Evolutionary conservation across 2,797 vertebrate genomes (phyloP).

Genomic region (Clarias laeviceps): DNA sequence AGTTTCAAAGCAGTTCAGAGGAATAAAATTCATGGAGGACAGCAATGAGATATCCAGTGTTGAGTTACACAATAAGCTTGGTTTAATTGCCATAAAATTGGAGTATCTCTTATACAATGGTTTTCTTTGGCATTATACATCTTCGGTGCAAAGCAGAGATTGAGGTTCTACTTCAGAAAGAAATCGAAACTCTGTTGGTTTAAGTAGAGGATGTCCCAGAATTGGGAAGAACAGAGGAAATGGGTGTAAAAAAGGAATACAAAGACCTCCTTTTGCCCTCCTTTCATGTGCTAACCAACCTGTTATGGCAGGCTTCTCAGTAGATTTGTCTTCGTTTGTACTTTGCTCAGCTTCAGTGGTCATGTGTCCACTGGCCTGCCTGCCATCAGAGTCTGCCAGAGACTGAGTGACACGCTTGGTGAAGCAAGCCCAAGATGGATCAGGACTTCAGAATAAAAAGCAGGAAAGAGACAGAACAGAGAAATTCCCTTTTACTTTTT

Average conservation of each 20-base stretch:
- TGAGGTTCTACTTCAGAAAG: neutral
- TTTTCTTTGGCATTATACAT: constrained; percentile 13
- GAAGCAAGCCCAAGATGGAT: constrained; percentile 38
- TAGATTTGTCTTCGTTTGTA: constrained; percentile 67
- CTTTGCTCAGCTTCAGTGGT: constrained; percentile 58
- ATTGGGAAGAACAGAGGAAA: constrained; percentile 44
- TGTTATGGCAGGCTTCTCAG: constrained; percentile 59
- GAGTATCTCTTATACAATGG: constrained; percentile 2
- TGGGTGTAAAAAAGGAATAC: constrained; percentile 42
- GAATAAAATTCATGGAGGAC: constrained; percentile 26
- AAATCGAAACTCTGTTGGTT: constrained; percentile 25
- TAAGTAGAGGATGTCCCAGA: constrained; percentile 24
- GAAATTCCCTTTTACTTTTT: constrained; percentile 19
- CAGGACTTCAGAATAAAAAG: constrained; percentile 21
- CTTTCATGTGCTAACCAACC: constrained; percentile 65
- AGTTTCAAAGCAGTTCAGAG: constrained; percentile 39
- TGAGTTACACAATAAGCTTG: constrained; percentile 61
- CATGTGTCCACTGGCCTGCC: constrained; percentile 54
- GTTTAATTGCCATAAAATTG: constrained; percentile 35
- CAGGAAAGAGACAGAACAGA: constrained; percentile 25
- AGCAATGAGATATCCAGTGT: constrained; percentile 55
- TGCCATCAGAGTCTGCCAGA: constrained; percentile 42
- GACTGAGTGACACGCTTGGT: constrained; percentile 42
- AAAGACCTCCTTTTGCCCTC: constrained; percentile 40
- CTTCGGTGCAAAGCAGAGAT: constrained; percentile 1